phyloP scores from a whole-genome alignment of 2,113 vertebrate genomes.

The Nestor notabilis region DNA sequence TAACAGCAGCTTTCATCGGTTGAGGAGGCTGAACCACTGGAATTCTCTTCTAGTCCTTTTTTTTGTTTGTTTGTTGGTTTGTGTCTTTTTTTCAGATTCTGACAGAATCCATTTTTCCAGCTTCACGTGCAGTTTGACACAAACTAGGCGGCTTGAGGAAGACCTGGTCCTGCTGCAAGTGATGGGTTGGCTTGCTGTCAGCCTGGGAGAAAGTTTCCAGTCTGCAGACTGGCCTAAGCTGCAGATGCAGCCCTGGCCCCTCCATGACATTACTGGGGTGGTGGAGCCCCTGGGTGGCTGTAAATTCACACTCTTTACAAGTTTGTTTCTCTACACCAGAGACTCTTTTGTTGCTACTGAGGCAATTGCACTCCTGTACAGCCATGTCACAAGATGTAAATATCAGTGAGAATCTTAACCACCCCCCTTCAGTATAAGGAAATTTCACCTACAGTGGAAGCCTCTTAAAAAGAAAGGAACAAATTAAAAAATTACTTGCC shows the following conservation, averaged over 20 bases:
- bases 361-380: background rate
- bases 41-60: background rate
- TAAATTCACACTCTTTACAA: background rate
- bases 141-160: background rate
- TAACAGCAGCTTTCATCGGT: background rate
- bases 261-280: background rate
- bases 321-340: background rate
- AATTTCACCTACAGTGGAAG: background rate
- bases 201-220: background rate
- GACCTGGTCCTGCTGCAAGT: background rate
- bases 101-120: background rate
- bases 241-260: background rate
- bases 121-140: background rate
- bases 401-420: background rate
- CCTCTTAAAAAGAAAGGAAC: background rate
- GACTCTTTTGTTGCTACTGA: background rate
- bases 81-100: background rate
- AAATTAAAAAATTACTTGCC: background rate
- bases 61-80: background rate
- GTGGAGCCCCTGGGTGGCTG: background rate
- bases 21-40: background rate
- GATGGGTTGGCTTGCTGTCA: background rate
- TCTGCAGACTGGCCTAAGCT: background rate
- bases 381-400: background rate
- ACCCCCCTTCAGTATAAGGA: background rate